Evolutionary conservation across 1,140 invertebrate species (phyloP), one percentile per base, ranked within the genome.

Genomic region (Ctenoplectra terminalis): DNA sequence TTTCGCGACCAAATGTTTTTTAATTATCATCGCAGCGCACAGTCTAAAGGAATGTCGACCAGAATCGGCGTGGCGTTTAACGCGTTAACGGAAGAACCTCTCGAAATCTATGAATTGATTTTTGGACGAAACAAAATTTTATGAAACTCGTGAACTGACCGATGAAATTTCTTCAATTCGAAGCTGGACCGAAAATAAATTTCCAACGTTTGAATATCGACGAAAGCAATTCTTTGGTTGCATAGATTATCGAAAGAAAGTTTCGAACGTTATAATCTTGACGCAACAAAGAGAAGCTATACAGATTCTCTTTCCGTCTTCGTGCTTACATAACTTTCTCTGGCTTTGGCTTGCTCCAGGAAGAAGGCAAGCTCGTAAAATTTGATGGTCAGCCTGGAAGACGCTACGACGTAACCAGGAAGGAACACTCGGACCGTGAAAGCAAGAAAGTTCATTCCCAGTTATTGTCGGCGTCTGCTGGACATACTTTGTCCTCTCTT

Each of bases 401-500:
- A 79, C 31, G 23, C 17, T 72, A 13, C 50, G 26, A 58, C 37
- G 61, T 50, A 79, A 76, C 43, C 29, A 54, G 72, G 52, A 78
- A 81, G 78, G 64, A 80, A 85, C 80, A 85, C 64, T 80, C 67
- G 70, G 77, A 83, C 71, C 76, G 26, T 86, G 73, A n/a, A 84
- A 89, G 73, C 60, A 72, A 64, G 67, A 85, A 88, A 85, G 58
- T 87, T 87, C 40, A 63, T 71, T 66, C 75, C 48, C 81, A 77
- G 75, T 80, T 81, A 85, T 89, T 70, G 84, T 85, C 69, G 50
- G 63, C 29, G 73, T 81, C 63, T 81, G 70, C 52, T 80, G 58
- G 69, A 84, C 76, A 50, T 70, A 77, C 50, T 75, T 78, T 74
- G 29, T 37, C 73, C 48, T 37, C 54, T 66, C 37, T 17, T 26